Evolutionary conservation across 2,113 vertebrate genomes (phyloP).

Genomic region (Tautogolabrus adspersus): DNA sequence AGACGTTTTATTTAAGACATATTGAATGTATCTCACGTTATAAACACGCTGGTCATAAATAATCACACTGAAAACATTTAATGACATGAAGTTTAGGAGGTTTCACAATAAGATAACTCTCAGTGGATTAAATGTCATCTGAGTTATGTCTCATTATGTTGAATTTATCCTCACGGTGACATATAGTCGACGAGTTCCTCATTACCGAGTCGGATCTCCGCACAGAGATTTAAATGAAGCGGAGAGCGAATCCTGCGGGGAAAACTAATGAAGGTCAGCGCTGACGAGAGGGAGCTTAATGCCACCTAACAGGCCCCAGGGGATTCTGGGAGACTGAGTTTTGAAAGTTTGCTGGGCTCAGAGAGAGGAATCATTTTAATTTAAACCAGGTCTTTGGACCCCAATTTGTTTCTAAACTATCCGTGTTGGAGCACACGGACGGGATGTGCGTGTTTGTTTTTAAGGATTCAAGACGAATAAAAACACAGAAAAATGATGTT

Average conservation of each 20-base stretch:
- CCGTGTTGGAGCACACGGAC: too few species aligned
- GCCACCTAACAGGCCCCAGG: conserved; percentile 27
- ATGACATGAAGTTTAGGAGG: neutral
- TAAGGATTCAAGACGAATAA: neutral
- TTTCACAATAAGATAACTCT: neutral
- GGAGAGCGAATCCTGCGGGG: neutral
- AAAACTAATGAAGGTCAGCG: conserved; percentile 26
- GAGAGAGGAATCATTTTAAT: neutral
- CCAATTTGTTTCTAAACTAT: neutral
- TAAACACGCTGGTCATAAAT: too few species aligned
- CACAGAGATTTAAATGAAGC: neutral
- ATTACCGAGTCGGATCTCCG: neutral
- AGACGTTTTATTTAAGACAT: too few species aligned
- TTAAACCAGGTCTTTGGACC: neutral
- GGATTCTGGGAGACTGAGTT: conserved; percentile 31
- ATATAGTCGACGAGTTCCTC: neutral
- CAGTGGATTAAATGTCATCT: neutral
- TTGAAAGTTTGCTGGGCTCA: too few species aligned
- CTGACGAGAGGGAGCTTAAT: conserved; percentile 28
- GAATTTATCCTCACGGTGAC: too few species aligned
- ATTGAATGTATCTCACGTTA: too few species aligned
- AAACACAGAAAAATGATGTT: neutral
- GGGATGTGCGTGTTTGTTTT: neutral
- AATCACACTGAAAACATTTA: too few species aligned
- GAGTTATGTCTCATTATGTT: neutral